These are phyloP conservation scores for Mechanitis mazaeus DNA, from an alignment of 2,888 invertebrate genomes.

Conservation along the genomic window DNA sequence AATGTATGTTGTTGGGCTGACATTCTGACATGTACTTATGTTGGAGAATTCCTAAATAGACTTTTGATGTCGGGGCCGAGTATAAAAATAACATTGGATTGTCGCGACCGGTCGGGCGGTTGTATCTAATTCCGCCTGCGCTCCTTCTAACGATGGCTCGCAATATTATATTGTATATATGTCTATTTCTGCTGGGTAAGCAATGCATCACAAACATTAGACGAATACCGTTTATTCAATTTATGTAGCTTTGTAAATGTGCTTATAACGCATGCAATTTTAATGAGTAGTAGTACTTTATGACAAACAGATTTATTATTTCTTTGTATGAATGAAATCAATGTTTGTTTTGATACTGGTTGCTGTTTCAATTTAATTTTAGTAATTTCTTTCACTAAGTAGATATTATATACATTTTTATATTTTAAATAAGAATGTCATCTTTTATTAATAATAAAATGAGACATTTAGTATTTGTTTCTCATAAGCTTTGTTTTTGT, in stretches of 20 bases:
- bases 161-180: slow-evolving; percentile 38
- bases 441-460: no score
- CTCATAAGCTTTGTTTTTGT: no score
- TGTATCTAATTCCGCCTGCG: slow-evolving; percentile 47
- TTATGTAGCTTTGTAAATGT: slow-evolving; percentile 18
- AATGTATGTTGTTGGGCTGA: slow-evolving; percentile 61
- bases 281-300: slow-evolving; percentile 12
- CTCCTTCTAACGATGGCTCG: slow-evolving; percentile 47
- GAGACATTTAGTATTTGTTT: no score
- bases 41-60: slow-evolving; percentile 68
- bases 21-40: slow-evolving; percentile 56
- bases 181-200: slow-evolving; percentile 55
- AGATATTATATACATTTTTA: no score
- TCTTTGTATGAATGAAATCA: not conserved
- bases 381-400: no score
- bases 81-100: slow-evolving; percentile 72
- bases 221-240: slow-evolving; percentile 24
- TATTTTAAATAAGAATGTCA: no score
- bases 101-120: slow-evolving; percentile 54
- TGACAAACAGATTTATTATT: slow-evolving; percentile 3
- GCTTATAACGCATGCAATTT: slow-evolving; percentile 18
- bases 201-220: slow-evolving; percentile 22
- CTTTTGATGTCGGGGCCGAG: slow-evolving; percentile 70
- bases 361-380: not conserved
- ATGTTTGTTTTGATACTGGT: slow-evolving; percentile 1